These are phyloP conservation scores for Eilema depressum DNA, from an alignment of 2,888 invertebrate genomes.

Conservation along the genomic window DNA sequence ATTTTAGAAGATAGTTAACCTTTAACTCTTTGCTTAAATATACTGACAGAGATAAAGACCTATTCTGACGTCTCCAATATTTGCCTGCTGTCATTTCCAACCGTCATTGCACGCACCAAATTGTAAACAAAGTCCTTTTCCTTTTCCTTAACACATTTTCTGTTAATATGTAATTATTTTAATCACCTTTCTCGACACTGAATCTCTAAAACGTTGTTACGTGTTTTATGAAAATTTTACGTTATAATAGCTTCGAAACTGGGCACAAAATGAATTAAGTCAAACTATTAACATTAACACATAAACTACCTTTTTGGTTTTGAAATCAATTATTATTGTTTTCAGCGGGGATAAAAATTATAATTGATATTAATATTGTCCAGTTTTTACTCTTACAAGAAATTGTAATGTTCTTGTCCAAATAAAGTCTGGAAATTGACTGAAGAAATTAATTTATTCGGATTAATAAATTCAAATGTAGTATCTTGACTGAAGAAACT, in stretches of 20 bases:
- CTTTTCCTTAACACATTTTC: background rate
- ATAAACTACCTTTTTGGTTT: background rate
- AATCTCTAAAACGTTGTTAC: background rate
- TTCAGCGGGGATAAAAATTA: background rate
- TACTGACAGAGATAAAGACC: too few species aligned
- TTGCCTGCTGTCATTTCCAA: background rate
- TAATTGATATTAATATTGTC: background rate
- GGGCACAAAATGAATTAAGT: background rate
- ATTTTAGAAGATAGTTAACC: background rate
- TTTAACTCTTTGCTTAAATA: background rate
- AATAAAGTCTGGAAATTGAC: background rate
- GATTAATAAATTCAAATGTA: slow-evolving; percentile 9
- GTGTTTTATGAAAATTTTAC: background rate
- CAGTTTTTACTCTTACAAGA: background rate
- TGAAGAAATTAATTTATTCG: background rate
- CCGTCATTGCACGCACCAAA: background rate
- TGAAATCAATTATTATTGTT: background rate
- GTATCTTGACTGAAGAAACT: background rate
- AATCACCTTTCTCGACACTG: background rate
- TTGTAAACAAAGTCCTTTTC: background rate
- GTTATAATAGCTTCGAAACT: background rate
- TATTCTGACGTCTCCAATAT: background rate
- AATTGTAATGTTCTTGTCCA: background rate
- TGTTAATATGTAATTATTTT: background rate
- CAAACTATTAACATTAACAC: background rate